phyloP scores from a whole-genome alignment of 2,888 invertebrate species.

The Dromius quadrimaculatus region DNA sequence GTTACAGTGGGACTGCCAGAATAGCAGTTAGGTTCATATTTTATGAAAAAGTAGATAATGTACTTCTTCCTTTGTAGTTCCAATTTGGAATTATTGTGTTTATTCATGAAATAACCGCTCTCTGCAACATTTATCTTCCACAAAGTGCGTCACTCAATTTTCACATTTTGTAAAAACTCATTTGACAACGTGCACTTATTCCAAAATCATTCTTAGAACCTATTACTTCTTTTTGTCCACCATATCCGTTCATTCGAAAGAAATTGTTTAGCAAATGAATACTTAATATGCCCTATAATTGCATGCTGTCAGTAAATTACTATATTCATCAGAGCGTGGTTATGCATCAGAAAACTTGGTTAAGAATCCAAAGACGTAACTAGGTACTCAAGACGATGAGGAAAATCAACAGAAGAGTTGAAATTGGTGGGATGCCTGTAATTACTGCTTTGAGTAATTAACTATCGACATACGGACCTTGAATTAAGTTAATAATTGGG shows the following conservation, averaged over 20 bases:
- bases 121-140: background rate
- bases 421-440: constrained; percentile 44
- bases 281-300: constrained; percentile 44
- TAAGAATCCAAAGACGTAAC: background rate
- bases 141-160: constrained; percentile 2
- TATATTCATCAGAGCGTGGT: constrained; percentile 44
- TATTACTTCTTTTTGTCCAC: constrained; percentile 4
- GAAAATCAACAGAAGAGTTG: constrained; percentile 33
- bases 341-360: constrained; percentile 32
- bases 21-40: too few relatives aligned
- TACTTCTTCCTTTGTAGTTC: too few relatives aligned
- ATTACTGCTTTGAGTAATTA: constrained; percentile 45
- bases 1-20: too few relatives aligned
- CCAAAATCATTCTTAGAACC: background rate
- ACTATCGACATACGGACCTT: constrained; percentile 27
- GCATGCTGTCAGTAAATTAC: constrained; percentile 49
- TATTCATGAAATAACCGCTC: background rate
- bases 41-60: too few relatives aligned
- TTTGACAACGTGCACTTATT: constrained; percentile 11
- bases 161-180: background rate
- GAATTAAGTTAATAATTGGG: constrained; percentile 40
- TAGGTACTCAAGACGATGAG: constrained; percentile 14
- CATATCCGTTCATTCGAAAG: constrained; percentile 12
- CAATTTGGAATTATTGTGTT: background rate
- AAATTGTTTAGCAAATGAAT: constrained; percentile 43